Conservation (phyloP, 1,140 invertebrate species). For the Formica selysi region DNA sequence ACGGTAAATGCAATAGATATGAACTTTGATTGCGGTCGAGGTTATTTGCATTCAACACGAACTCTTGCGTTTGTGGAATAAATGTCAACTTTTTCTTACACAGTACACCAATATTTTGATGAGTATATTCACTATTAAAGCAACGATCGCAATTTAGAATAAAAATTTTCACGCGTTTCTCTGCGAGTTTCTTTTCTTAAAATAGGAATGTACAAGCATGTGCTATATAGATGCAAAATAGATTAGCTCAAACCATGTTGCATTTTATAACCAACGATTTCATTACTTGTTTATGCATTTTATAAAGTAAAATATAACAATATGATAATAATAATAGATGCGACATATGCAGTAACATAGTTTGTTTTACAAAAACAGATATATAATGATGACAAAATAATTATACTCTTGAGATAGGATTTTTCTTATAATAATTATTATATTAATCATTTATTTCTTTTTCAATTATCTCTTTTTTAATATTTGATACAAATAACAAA, state of each 20-base stretch:
- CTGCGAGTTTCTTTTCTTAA: neutral
- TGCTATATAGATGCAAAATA: neutral
- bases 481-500: no score
- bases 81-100: slow-evolving; percentile 25
- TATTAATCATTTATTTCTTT: no score
- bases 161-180: neutral
- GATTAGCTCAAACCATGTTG: neutral
- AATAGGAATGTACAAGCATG: neutral
- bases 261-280: neutral
- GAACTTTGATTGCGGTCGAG: slow-evolving; percentile 8
- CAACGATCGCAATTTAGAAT: neutral
- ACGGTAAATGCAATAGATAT: neutral
- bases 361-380: neutral
- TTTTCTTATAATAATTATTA: no score
- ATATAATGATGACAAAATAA: neutral
- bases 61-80: slow-evolving; percentile 1
- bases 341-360: neutral
- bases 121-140: neutral
- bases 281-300: no score
- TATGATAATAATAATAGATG: slow-evolving; percentile 6
- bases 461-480: no score
- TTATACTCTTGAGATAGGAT: neutral
- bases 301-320: neutral
- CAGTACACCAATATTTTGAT: neutral
- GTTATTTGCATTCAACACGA: slow-evolving; percentile 19